phyloP scores from a whole-genome alignment of 2,797 vertebrate species.

The Melanitta fusca region DNA sequence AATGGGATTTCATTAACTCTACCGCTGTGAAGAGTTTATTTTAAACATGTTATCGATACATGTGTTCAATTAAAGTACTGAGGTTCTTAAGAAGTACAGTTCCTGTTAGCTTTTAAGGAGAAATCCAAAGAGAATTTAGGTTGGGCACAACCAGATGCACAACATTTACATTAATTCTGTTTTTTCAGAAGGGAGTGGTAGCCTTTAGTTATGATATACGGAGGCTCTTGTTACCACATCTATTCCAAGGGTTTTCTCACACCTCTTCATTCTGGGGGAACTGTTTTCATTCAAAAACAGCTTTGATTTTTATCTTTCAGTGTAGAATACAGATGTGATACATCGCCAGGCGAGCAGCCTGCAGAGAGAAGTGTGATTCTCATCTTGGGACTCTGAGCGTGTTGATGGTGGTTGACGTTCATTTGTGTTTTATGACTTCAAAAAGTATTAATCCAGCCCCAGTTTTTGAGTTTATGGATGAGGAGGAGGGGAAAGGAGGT shows the following conservation, averaged over 20 bases:
- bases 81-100: background rate
- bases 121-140: background rate
- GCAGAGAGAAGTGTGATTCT: background rate
- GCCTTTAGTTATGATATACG: background rate
- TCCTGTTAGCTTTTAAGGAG: background rate
- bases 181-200: slow-evolving; percentile 1
- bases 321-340: background rate
- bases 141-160: background rate
- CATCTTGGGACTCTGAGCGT: background rate
- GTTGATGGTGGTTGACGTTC: background rate
- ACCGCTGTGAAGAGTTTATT: background rate
- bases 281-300: slow-evolving; percentile 13
- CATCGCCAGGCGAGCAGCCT: background rate
- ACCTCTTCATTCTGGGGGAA: slow-evolving; percentile 23
- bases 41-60: background rate
- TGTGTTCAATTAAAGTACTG: fast-evolving
- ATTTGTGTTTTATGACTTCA: background rate
- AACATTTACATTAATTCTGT: background rate
- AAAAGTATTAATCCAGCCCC: background rate
- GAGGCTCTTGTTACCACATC: background rate
- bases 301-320: slow-evolving; percentile 21
- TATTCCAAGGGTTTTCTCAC: slow-evolving; percentile 43
- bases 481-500: background rate
- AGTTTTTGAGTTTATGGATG: background rate
- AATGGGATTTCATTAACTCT: background rate